Conservation (phyloP, 2,888 invertebrate species). For the Drosophila buzzatii region DNA sequence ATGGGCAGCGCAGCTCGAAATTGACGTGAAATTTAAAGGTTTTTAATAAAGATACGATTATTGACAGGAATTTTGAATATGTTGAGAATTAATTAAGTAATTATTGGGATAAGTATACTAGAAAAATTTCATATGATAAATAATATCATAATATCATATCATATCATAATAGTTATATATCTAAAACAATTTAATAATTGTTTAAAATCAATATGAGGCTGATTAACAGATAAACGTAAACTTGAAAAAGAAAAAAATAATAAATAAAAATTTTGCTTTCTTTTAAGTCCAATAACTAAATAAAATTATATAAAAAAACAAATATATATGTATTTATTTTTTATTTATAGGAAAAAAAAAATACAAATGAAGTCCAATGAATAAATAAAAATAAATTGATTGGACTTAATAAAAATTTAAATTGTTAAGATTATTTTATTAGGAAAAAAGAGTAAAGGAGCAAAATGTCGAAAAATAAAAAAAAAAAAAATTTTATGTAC, state of each 20-base stretch:
- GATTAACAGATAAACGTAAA: too few species aligned
- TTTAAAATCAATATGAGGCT: neutral
- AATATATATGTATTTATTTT: too few species aligned
- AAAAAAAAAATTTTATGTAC: neutral
- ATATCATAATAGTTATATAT: too few species aligned
- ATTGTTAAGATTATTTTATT: too few species aligned
- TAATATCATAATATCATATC: too few species aligned
- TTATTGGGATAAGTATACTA: neutral
- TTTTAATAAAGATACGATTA: neutral
- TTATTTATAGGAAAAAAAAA: neutral
- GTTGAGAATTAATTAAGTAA: neutral
- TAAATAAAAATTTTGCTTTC: too few species aligned
- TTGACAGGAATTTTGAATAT: neutral
- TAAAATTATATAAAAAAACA: too few species aligned
- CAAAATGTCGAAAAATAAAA: neutral
- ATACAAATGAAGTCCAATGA: too few species aligned
- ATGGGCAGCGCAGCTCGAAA: slow-evolving; percentile 30
- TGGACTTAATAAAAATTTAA: too few species aligned
- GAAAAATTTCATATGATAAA: neutral
- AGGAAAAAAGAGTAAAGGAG: neutral
- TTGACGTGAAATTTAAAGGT: slow-evolving; percentile 6
- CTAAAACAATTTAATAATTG: neutral
- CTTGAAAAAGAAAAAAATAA: too few species aligned
- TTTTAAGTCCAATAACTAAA: too few species aligned
- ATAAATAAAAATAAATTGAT: too few species aligned